Conservation (phyloP, 1,140 invertebrate genomes). For the Brachionus sp. region DNA sequence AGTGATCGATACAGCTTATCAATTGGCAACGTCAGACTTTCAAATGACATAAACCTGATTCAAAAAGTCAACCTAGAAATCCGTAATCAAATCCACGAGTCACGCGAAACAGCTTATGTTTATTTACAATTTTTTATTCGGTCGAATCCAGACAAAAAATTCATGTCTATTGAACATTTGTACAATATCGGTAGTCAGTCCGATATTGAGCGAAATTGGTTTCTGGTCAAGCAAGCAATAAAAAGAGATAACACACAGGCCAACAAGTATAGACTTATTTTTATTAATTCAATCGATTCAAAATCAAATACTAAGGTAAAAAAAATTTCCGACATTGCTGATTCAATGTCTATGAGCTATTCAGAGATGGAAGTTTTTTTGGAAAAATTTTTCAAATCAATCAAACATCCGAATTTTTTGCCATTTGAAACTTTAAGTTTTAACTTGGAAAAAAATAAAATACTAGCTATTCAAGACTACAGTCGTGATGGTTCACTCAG, state of each 20-base stretch:
- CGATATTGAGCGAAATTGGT: conserved; percentile 21
- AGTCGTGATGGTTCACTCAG: conserved; percentile 26
- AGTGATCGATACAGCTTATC: background rate
- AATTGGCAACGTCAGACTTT: background rate
- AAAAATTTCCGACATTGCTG: conserved; percentile 18
- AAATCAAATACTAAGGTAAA: conserved; percentile 5
- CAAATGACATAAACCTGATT: background rate
- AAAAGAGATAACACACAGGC: background rate
- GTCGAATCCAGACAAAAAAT: conserved; percentile 5
- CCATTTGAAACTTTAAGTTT: background rate
- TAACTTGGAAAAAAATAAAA: conserved; percentile 17
- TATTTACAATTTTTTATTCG: conserved; percentile 40
- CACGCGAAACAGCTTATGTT: conserved; percentile 34
- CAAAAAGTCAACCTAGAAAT: conserved; percentile 34
- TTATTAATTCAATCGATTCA: background rate
- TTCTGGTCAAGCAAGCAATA: conserved; percentile 29
- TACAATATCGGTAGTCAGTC: conserved; percentile 6
- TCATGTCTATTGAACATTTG: conserved; percentile 21
- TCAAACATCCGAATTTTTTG: conserved; percentile 15
- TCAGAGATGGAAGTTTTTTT: conserved; percentile 19
- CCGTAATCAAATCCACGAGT: background rate
- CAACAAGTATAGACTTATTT: conserved; percentile 26
- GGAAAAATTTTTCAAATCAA: conserved; percentile 16
- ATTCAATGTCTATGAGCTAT: background rate
- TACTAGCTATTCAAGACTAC: conserved; percentile 25